Percentiles rank a stretch among this genome's conserved stretches.
These are phyloP conservation scores for Phaethon lepturus DNA, from an alignment of 2,113 vertebrate species.

Conservation along the genomic window DNA sequence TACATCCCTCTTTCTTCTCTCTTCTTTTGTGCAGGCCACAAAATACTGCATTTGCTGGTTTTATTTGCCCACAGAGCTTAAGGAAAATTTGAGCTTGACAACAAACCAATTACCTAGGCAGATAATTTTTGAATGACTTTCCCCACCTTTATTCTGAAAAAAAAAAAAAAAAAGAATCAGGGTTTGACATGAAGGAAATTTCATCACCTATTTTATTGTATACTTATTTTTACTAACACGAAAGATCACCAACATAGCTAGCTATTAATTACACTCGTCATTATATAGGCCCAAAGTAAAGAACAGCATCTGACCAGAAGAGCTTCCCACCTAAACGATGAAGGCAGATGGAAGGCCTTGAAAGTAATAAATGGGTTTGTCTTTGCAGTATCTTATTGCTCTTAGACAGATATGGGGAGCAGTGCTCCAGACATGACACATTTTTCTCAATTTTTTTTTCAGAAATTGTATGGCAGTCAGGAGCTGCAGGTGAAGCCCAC, in stretches of 20 bases:
- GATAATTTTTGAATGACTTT: not conserved
- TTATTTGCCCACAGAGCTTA: not conserved
- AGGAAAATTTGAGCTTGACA: not conserved
- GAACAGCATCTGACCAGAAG: not conserved
- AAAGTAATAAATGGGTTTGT: not conserved
- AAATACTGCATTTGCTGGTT: not conserved
- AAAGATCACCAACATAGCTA: fast-evolving
- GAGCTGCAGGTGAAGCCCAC: not conserved
- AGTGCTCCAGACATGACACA: not conserved
- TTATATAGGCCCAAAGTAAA: not conserved
- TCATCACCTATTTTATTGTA: not conserved
- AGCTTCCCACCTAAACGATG: not conserved
- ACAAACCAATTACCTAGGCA: not conserved
- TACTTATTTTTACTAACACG: not conserved
- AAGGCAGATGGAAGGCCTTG: not conserved
- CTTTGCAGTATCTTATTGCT: not conserved
- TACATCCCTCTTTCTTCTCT: not conserved
- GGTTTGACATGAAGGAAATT: not conserved
- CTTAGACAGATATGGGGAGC: not conserved
- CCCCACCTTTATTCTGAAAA: not conserved
- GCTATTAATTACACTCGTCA: fast-evolving
- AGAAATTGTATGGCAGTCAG: not conserved
- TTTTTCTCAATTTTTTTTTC: not conserved
- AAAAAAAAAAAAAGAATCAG: not conserved
- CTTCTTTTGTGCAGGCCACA: not conserved